Evolutionary conservation across 2,113 vertebrate genomes (phyloP).

Genomic region (Bungarus multicinctus): DNA sequence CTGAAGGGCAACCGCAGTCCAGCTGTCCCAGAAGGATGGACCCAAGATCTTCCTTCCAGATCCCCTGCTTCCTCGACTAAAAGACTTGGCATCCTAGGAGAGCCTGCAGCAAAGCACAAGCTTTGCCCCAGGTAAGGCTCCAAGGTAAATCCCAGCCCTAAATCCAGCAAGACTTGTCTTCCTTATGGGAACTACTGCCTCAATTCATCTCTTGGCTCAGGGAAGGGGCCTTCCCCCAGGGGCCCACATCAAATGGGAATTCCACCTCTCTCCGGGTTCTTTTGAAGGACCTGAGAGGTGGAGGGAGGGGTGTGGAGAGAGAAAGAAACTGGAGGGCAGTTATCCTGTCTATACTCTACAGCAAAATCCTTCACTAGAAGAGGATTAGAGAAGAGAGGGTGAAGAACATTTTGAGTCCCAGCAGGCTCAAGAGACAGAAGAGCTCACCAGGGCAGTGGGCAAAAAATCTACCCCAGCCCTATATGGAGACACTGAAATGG

Average conservation of each 20-base stretch:
- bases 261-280: neutral
- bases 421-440: neutral
- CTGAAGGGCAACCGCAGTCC: neutral
- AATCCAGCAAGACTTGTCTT: neutral
- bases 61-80: slow-evolving; percentile 41
- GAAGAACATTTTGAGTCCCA: neutral
- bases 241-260: neutral
- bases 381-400: neutral
- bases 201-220: neutral
- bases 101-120: neutral
- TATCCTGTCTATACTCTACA: neutral
- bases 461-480: neutral
- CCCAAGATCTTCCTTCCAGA: neutral
- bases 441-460: neutral
- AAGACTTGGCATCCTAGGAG: slow-evolving; percentile 13
- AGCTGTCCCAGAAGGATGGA: neutral
- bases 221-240: neutral
- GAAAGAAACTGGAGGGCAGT: neutral
- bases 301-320: too few species aligned
- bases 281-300: neutral
- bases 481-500: neutral
- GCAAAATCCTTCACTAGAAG: neutral
- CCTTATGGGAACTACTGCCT: neutral
- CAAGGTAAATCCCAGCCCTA: slow-evolving; percentile 10
- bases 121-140: slow-evolving; percentile 31